phyloP scores from a whole-genome alignment of 2,888 invertebrate species.

The Cerceris rybyensis region DNA sequence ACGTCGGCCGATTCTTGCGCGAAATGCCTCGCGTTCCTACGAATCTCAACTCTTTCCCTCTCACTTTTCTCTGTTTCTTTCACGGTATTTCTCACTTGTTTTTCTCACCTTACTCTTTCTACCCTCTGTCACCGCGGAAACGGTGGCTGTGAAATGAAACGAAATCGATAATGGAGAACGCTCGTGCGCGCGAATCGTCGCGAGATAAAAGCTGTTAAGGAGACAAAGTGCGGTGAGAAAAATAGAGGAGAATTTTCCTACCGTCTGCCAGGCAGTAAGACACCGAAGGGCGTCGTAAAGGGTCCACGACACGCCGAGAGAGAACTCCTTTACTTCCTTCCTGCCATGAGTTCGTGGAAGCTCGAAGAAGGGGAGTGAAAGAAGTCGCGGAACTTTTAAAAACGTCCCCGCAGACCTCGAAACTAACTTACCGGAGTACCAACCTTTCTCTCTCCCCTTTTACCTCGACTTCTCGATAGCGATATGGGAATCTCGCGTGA shows the following conservation, averaged over 20 bases:
- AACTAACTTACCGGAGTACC: constrained; percentile 67
- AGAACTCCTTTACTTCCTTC: background rate
- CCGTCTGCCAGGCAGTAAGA: background rate
- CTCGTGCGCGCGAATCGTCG: constrained; percentile 62
- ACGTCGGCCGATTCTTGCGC: constrained; percentile 56
- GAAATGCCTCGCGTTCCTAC: constrained; percentile 57
- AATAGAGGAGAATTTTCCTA: constrained; percentile 15
- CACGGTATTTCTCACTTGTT: background rate
- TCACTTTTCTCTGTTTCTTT: background rate
- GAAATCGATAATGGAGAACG: constrained; percentile 69
- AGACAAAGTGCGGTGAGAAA: constrained; percentile 61
- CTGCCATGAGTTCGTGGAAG: background rate
- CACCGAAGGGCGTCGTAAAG: constrained; percentile 18
- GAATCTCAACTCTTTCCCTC: constrained; percentile 6
- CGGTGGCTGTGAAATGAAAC: constrained; percentile 63
- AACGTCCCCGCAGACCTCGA: constrained; percentile 64
- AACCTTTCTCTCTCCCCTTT: constrained; percentile 15
- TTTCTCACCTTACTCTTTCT: constrained; percentile 12
- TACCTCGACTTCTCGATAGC: constrained; percentile 67
- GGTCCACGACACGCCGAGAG: too few relatives aligned
- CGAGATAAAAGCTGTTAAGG: constrained; percentile 67
- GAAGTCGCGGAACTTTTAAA: constrained; percentile 65
- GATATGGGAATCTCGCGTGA: constrained; percentile 63
- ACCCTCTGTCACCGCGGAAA: constrained; percentile 48
- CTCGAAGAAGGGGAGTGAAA: background rate